phyloP scores from a whole-genome alignment of 2,888 invertebrate species.

The Cephus sareptanus region DNA sequence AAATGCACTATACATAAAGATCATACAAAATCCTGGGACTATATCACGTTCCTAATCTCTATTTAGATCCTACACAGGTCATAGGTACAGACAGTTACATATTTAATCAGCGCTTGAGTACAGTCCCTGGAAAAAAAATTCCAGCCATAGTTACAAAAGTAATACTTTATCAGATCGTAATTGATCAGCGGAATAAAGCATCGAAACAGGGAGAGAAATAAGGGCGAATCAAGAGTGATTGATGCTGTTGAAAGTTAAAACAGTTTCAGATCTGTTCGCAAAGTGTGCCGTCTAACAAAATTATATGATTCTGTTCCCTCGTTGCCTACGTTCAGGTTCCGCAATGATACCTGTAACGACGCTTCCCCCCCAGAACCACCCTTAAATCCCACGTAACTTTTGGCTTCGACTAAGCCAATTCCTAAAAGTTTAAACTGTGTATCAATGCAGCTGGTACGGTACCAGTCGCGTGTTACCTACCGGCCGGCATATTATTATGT shows the following conservation, averaged over 20 bases:
- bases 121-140: too few relatives aligned
- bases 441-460: slow-evolving; percentile 61
- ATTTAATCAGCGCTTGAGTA: too few relatives aligned
- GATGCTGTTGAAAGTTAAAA: slow-evolving; percentile 26
- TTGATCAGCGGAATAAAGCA: slow-evolving; percentile 34
- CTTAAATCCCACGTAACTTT: slow-evolving; percentile 4
- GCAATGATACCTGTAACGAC: slow-evolving; percentile 16
- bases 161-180: slow-evolving; percentile 33
- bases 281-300: slow-evolving; percentile 40
- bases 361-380: slow-evolving; percentile 15
- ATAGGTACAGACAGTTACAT: too few relatives aligned
- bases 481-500: slow-evolving; percentile 43
- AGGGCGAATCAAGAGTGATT: background rate
- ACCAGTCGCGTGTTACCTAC: slow-evolving; percentile 62
- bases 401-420: slow-evolving; percentile 42
- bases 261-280: slow-evolving; percentile 37
- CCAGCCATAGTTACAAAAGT: background rate
- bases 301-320: slow-evolving; percentile 28
- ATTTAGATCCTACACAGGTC: background rate
- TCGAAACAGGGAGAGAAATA: slow-evolving; percentile 19
- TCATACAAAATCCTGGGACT: background rate
- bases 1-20: background rate
- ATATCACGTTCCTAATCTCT: background rate
- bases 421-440: slow-evolving; percentile 49
- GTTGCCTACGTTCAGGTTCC: slow-evolving; percentile 7